Evolutionary conservation across 2,113 vertebrate genomes (phyloP).

Genomic region (Ramphastos sulfuratus): DNA sequence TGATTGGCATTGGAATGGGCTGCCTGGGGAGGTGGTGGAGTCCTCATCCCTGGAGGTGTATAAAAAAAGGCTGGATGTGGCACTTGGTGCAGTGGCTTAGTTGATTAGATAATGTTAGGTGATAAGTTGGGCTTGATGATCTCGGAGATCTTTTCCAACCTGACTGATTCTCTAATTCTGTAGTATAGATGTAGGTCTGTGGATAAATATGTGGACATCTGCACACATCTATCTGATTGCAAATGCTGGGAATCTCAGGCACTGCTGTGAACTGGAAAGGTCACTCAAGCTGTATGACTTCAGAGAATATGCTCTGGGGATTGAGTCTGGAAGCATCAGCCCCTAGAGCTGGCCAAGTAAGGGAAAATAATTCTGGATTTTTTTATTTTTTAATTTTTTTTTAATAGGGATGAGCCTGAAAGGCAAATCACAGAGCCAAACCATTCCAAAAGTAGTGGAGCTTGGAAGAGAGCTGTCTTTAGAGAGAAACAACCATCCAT

Average conservation of each 20-base stretch:
- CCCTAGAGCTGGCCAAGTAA: constrained; percentile 15
- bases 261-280: constrained; percentile 36
- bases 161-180: no score
- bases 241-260: not conserved
- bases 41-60: no score
- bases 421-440: not conserved
- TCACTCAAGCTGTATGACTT: constrained; percentile 25
- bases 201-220: not conserved
- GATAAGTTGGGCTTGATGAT: no score
- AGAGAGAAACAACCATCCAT: not conserved
- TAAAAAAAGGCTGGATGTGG: no score
- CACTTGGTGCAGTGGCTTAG: no score
- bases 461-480: not conserved
- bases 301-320: constrained; percentile 53
- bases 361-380: constrained; percentile 14
- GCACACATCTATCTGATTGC: not conserved
- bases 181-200: not conserved
- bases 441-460: not conserved
- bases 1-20: no score
- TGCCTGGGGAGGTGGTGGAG: no score
- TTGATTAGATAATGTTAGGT: no score
- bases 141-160: no score
- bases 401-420: constrained; percentile 18
- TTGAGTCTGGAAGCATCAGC: not conserved
- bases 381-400: not conserved